Conservation (phyloP, 2,797 vertebrate genomes). For the Morelia viridis region DNA sequence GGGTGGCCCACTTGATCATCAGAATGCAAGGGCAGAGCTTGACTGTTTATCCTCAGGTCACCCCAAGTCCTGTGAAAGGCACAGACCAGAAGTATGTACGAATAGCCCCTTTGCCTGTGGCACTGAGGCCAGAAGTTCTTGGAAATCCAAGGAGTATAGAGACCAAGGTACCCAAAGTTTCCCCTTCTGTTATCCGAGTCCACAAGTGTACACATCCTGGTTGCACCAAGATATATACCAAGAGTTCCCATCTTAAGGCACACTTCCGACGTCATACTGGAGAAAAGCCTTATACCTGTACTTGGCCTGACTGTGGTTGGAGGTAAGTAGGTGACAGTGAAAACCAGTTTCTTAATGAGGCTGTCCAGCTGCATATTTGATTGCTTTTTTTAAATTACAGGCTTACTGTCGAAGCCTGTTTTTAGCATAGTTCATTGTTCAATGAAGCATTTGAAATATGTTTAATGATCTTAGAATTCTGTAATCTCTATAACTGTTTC, state of each 20-base stretch:
- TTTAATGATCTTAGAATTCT: neutral
- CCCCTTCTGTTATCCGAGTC: neutral
- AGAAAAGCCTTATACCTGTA: slow-evolving; percentile 67
- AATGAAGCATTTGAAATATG: neutral
- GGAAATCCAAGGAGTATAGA: neutral
- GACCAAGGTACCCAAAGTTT: neutral
- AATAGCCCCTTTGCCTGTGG: slow-evolving; percentile 58
- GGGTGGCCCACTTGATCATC: slow-evolving; percentile 61
- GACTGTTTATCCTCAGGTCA: slow-evolving; percentile 43
- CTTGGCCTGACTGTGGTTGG: slow-evolving; percentile 70
- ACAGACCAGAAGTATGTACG: slow-evolving; percentile 61
- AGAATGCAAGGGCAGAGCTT: slow-evolving; percentile 60
- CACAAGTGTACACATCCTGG: slow-evolving; percentile 67
- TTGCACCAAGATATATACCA: slow-evolving; percentile 67
- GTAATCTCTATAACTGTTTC: neutral
- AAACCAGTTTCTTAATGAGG: neutral
- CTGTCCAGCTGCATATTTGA: neutral
- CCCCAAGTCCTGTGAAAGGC: slow-evolving; percentile 5
- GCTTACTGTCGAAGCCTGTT: neutral
- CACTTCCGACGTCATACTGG: slow-evolving; percentile 65
- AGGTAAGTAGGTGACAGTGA: slow-evolving; percentile 51
- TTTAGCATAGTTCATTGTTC: neutral
- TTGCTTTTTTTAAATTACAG: neutral
- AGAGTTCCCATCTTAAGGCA: slow-evolving; percentile 72
- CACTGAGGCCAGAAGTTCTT: neutral